Base-by-base conservation (phyloP, 1,140 invertebrate species). In the Capitella teleta region DNA sequence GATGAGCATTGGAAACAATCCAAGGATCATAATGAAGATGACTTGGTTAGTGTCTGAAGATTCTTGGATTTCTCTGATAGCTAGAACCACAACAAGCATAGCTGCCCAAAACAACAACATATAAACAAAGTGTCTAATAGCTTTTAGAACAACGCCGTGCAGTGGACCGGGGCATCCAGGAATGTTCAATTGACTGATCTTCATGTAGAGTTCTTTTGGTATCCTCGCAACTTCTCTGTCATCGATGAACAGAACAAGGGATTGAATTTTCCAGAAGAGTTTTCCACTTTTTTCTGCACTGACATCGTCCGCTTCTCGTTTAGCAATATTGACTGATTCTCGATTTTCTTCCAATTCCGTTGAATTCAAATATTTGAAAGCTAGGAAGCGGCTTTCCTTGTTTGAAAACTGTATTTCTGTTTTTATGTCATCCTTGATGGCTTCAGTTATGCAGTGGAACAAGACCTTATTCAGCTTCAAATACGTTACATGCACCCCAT, bases 161-260 rank as follows among this genome's bases (percentile, higher is more conserved):
- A 48, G 21, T 5, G 51, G 51, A 14, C 51, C 51, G 16, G 51
- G 51, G 30, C 51, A 52, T 8, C 44, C 45, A 1, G 46, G 45
- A 18, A 37, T 38, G n/a, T 49, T 37, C 1, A 53, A 21, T 5
- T 53, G 10, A 24, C 51, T 48, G 36, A 46, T 30, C 45, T 30
- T 24, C 32, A 30, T 26, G 44, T 48, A 53, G 12, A 53, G 28
- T 18, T 48, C 40, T 14, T 19, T 24, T 8, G 51, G 51, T 14
- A 53, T 53, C 16, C 46, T 24, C 51, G 44, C 23, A 12, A 28
- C 28, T 26, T 53, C 51, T n/a, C 32, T 47, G 25, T 28, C 24
- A 23, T 52, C 50, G 32, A 52, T 32, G 34, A 52, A 52, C 23
- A 52, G 42, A 28, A 46, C 50, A 2, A 52, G 34, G 10, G 28